Conservation (phyloP, 2,888 invertebrate species). For the Antheraea yamamai region DNA sequence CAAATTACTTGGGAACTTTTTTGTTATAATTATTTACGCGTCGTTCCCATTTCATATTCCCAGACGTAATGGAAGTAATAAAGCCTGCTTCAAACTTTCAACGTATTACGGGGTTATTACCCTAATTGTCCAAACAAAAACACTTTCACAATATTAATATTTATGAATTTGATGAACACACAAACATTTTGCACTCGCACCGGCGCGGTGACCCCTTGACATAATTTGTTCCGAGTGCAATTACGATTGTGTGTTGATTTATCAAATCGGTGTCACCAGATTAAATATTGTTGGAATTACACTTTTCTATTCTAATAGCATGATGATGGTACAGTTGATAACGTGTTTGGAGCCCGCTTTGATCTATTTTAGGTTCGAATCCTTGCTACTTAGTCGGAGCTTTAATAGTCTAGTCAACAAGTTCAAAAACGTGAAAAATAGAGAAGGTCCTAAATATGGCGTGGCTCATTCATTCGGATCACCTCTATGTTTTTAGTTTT, state of each 20-base stretch:
- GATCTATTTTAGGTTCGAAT: no score
- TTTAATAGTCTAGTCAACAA: no score
- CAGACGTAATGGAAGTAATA: slow-evolving; percentile 33
- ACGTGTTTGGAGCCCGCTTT: no score
- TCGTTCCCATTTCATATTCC: slow-evolving; percentile 27
- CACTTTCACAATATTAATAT: slow-evolving; percentile 49
- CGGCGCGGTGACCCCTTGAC: slow-evolving; percentile 29
- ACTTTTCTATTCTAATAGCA: background rate
- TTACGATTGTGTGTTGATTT: background rate
- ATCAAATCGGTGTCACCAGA: background rate
- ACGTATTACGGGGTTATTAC: slow-evolving; percentile 38
- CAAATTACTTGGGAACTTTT: slow-evolving; percentile 18
- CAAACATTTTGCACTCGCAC: slow-evolving; percentile 25
- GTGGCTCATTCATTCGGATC: no score
- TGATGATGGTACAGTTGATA: no score
- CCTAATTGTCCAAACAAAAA: slow-evolving; percentile 40
- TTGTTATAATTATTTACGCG: slow-evolving; percentile 19
- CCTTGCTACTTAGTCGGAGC: no score
- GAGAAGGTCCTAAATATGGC: no score
- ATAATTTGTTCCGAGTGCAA: slow-evolving; percentile 26
- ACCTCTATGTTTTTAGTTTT: no score
- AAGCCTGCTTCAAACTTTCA: slow-evolving; percentile 32
- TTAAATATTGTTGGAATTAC: background rate
- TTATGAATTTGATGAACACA: slow-evolving; percentile 38
- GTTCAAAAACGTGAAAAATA: no score